phyloP scores from a whole-genome alignment of 2,888 invertebrate species.

The Mesorhabditis sp. region DNA sequence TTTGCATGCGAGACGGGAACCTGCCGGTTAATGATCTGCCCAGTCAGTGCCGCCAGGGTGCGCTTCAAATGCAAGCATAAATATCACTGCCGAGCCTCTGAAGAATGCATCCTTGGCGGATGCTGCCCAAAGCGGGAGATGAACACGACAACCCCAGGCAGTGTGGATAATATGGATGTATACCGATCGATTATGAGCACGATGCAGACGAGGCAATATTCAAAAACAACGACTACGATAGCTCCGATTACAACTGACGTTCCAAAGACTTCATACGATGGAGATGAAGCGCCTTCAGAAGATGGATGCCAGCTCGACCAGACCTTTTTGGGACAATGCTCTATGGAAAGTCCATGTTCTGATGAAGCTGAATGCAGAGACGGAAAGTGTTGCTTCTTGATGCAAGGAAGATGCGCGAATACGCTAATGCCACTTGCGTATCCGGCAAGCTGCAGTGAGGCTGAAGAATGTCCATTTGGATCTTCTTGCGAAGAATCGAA shows the following conservation, averaged over 20 bases:
- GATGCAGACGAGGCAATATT: constrained; percentile 6
- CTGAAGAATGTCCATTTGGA: constrained; percentile 41
- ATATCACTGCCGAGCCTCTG: constrained; percentile 32
- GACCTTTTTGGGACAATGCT: constrained; percentile 17
- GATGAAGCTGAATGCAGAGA: constrained; percentile 38
- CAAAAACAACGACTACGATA: constrained; percentile 8
- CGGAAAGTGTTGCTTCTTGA: constrained; percentile 34
- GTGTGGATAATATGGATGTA: neutral
- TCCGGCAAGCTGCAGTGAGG: constrained; percentile 26
- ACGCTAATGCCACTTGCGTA: constrained; percentile 34
- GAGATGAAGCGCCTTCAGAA: neutral
- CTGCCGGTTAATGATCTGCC: constrained; percentile 36
- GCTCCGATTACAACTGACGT: neutral
- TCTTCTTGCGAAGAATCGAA: constrained; percentile 37
- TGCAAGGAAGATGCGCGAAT: constrained; percentile 24
- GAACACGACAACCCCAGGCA: neutral
- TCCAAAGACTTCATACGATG: too few species aligned
- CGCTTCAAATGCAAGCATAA: constrained; percentile 29
- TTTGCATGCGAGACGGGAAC: constrained; percentile 35
- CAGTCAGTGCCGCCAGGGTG: constrained; percentile 19
- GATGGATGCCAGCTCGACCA: neutral
- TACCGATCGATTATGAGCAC: constrained; percentile 15
- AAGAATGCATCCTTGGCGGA: constrained; percentile 35
- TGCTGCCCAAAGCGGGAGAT: constrained; percentile 24
- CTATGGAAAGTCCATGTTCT: constrained; percentile 36